phyloP scores from a whole-genome alignment of 2,797 vertebrate genomes.

The Alosa sapidissima region DNA sequence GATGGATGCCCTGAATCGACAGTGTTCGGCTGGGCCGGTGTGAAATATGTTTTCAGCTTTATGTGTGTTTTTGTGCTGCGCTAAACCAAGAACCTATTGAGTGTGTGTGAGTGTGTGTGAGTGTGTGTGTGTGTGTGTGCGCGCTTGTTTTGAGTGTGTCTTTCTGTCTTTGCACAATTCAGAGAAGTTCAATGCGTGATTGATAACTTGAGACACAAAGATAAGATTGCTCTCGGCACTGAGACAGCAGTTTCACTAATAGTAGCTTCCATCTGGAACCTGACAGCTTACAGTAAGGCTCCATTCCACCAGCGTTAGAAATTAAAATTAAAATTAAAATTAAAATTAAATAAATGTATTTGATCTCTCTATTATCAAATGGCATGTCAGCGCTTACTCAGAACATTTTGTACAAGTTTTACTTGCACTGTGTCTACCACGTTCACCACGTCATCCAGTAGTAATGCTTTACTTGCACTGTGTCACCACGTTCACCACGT shows the following conservation, averaged over 20 bases:
- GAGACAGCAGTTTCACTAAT: not conserved
- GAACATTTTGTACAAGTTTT: too few relatives aligned
- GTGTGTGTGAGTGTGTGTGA: not conserved
- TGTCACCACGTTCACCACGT: not conserved
- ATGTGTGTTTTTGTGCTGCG: not conserved
- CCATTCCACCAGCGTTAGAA: not conserved
- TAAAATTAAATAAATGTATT: too few relatives aligned
- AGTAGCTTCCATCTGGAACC: not conserved
- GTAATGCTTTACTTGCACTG: too few relatives aligned
- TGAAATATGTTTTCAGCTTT: not conserved
- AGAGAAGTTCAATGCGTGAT: not conserved
- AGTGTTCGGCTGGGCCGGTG: not conserved
- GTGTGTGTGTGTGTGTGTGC: not conserved
- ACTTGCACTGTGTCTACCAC: too few relatives aligned
- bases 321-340: too few relatives aligned
- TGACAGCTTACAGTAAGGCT: not conserved
- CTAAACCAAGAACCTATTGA: not conserved
- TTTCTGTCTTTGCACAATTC: not conserved
- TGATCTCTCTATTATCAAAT: too few relatives aligned
- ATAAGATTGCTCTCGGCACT: not conserved
- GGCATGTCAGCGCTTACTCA: too few relatives aligned
- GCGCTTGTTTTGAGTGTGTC: too few relatives aligned
- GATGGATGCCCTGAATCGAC: slow-evolving; percentile 23
- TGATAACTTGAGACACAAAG: not conserved
- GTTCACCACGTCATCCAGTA: too few relatives aligned